Conservation (phyloP, 1,140 invertebrate species). For the Drosophila truncata region DNA sequence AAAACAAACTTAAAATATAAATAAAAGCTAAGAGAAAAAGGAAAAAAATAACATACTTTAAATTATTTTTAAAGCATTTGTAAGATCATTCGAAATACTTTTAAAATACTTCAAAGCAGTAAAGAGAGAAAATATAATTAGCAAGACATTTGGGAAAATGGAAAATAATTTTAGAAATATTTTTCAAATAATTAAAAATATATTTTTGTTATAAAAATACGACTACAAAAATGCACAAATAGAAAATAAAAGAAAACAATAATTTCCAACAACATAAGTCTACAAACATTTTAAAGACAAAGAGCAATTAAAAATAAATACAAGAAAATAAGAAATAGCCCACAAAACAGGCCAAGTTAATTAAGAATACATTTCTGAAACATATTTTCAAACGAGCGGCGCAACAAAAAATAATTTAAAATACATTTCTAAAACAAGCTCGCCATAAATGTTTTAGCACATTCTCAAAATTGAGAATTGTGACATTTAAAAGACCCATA, state of each 20-base stretch:
- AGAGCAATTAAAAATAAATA: slow-evolving; percentile 3
- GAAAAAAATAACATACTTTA: not conserved
- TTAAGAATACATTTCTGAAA: slow-evolving; percentile 14
- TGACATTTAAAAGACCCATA: slow-evolving; percentile 52
- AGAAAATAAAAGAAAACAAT: not conserved
- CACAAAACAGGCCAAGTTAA: slow-evolving; percentile 12
- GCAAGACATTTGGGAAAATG: not conserved
- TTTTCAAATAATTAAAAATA: not conserved
- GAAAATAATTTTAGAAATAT: not conserved
- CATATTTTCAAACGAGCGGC: slow-evolving; percentile 5
- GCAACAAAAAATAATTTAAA: slow-evolving; percentile 27
- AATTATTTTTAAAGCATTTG: slow-evolving; percentile 3
- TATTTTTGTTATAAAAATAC: not conserved
- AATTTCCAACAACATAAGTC: not conserved
- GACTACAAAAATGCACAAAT: not conserved
- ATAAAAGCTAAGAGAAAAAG: slow-evolving; percentile 7
- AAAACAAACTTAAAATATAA: slow-evolving; percentile 16
- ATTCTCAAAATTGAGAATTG: slow-evolving; percentile 40
- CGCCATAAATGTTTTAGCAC: slow-evolving; percentile 49
- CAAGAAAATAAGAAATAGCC: slow-evolving; percentile 7
- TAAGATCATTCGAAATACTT: slow-evolving; percentile 5
- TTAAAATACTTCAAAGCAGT: slow-evolving; percentile 4
- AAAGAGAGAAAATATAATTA: not conserved
- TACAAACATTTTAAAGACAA: not conserved
- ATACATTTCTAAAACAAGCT: slow-evolving; percentile 35